Evolutionary conservation across 2,113 vertebrate species (phyloP).

Genomic region (Bucco capensis): DNA sequence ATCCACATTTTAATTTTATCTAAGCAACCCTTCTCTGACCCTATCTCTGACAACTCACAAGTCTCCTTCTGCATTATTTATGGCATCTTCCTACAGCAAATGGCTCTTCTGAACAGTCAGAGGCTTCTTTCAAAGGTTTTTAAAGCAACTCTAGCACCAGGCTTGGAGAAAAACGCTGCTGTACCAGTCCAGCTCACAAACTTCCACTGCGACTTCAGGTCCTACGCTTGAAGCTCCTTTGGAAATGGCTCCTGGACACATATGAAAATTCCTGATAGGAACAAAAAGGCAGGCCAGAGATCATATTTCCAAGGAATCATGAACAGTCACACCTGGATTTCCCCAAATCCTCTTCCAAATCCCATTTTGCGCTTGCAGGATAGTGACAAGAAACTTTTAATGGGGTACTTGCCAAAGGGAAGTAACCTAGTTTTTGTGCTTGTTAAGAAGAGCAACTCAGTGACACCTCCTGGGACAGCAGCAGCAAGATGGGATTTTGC

Average conservation of each 20-base stretch:
- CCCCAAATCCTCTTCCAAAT: not conserved
- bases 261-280: not conserved
- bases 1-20: not conserved
- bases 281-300: not conserved
- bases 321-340: constrained; percentile 4
- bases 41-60: not conserved
- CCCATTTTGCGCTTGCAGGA: not conserved
- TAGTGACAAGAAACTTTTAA: not conserved
- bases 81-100: not conserved
- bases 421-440: not conserved
- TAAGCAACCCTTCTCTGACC: not conserved
- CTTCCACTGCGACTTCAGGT: not conserved
- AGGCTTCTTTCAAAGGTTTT: not conserved
- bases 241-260: not conserved
- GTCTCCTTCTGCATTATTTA: not conserved
- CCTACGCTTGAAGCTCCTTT: not conserved
- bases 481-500: not conserved
- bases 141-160: not conserved
- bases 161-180: not conserved
- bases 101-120: not conserved
- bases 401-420: not conserved
- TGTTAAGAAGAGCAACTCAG: not conserved
- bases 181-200: not conserved
- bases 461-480: not conserved
- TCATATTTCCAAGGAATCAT: not conserved